Evolutionary conservation across 2,113 vertebrate species (phyloP).

Genomic region (Oncorhynchus tshawytscha): DNA sequence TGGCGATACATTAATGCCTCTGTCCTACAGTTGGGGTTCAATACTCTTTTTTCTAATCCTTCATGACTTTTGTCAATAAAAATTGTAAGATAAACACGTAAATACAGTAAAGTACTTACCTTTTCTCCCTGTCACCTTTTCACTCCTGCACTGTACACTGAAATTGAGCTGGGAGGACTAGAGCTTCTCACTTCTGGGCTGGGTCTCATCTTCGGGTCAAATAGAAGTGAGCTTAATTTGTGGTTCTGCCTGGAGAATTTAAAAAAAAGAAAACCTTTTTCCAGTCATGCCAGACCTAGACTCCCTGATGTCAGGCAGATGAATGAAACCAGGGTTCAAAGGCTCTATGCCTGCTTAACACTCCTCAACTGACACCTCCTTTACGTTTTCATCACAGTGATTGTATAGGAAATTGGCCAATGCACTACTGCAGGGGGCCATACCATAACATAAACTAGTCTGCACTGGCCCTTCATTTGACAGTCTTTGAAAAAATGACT

Average conservation of each 20-base stretch:
- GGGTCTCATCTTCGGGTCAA: slow-evolving; percentile 72
- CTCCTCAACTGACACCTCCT: slow-evolving; percentile 87
- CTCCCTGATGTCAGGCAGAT: slow-evolving; percentile 70
- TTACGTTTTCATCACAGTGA: slow-evolving; percentile 70
- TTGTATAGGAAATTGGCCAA: slow-evolving; percentile 32
- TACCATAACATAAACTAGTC: no score
- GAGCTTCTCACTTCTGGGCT: slow-evolving; percentile 52
- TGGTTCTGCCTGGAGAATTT: slow-evolving; percentile 71
- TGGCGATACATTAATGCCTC: no score
- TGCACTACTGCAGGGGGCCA: no score
- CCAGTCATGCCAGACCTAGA: slow-evolving; percentile 64
- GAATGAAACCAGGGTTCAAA: slow-evolving; percentile 66
- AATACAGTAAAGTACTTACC: no score
- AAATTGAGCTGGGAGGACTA: slow-evolving; percentile 30
- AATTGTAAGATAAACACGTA: no score
- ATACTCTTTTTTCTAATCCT: no score
- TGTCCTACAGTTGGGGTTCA: no score
- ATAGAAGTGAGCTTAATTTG: slow-evolving; percentile 77
- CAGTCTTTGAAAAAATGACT: not conserved
- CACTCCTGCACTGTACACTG: slow-evolving; percentile 24
- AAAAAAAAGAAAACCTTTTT: slow-evolving; percentile 62
- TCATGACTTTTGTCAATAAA: no score
- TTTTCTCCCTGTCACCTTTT: slow-evolving; percentile 5
- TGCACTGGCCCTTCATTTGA: not conserved
- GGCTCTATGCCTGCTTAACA: slow-evolving; percentile 66